Conservation (phyloP, 2,888 invertebrate genomes). For the Drosophila kuntzei region DNA sequence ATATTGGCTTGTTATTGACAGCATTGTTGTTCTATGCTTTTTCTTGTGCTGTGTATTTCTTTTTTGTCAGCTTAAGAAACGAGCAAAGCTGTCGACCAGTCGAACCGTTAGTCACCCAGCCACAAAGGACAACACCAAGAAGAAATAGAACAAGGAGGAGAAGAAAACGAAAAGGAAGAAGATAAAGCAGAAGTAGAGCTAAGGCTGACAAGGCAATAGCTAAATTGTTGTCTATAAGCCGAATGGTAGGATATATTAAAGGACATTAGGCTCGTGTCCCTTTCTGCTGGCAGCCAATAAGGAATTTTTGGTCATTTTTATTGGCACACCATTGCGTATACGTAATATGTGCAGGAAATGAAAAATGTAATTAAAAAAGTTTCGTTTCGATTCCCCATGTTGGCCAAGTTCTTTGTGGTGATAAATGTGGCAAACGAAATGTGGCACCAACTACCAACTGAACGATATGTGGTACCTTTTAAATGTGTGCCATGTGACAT, state of each 20-base stretch:
- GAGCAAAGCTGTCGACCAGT: constrained; percentile 60
- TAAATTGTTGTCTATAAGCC: constrained; percentile 43
- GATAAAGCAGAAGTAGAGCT: constrained; percentile 3
- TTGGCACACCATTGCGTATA: constrained; percentile 64
- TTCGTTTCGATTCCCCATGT: constrained; percentile 40
- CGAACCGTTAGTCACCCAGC: constrained; percentile 64
- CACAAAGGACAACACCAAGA: constrained; percentile 48
- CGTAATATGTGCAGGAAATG: constrained; percentile 71
- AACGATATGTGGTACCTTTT: constrained; percentile 65
- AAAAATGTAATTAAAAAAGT: constrained; percentile 79
- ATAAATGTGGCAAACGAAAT: constrained; percentile 26
- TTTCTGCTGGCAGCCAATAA: constrained; percentile 48
- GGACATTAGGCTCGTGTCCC: constrained; percentile 59
- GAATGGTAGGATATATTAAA: constrained; percentile 45
- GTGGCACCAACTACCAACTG: constrained; percentile 38
- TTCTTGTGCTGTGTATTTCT: constrained; percentile 27
- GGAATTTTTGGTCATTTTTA: constrained; percentile 67
- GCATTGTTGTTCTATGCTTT: constrained; percentile 62
- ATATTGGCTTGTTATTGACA: constrained; percentile 75
- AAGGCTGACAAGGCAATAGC: constrained; percentile 54
- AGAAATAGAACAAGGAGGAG: not conserved
- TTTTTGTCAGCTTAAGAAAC: constrained; percentile 43
- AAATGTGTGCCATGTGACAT: constrained; percentile 56
- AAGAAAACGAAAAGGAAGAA: not conserved
- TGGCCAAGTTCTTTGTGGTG: constrained; percentile 42